phyloP scores from a whole-genome alignment of 2,113 vertebrate genomes.

The Beaufortia kweichowensis region DNA sequence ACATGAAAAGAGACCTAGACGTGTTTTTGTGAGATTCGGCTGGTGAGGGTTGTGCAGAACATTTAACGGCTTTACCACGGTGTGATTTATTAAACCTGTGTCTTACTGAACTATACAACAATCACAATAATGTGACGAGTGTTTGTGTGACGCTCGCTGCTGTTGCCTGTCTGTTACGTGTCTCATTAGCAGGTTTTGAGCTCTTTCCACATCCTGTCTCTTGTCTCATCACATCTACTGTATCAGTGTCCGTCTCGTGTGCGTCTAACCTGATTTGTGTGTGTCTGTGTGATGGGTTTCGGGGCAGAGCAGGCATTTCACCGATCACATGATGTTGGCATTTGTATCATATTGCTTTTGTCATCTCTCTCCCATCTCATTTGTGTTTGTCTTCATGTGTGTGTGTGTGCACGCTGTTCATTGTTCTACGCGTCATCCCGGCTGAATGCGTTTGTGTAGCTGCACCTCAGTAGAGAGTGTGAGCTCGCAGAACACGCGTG shows the following conservation, averaged over 20 bases:
- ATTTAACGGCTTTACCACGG: too few relatives aligned
- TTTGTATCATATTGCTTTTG: conserved; percentile 35
- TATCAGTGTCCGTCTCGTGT: background rate
- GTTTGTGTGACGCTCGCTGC: background rate
- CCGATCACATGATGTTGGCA: background rate
- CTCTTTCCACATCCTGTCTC: background rate
- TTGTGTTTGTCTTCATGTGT: conserved; percentile 63
- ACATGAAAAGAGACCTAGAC: too few relatives aligned
- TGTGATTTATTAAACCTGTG: too few relatives aligned
- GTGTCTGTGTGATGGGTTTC: background rate
- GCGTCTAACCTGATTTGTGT: background rate
- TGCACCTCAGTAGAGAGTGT: conserved; percentile 87
- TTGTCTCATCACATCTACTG: too few relatives aligned
- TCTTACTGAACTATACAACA: too few relatives aligned
- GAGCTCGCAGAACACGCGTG: conserved; percentile 84
- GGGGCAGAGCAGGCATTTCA: background rate
- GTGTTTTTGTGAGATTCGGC: too few relatives aligned
- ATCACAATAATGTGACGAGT: background rate
- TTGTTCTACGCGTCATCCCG: conserved; percentile 6
- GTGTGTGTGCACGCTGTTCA: conserved; percentile 53
- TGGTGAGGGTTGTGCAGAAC: too few relatives aligned
- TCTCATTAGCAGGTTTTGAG: background rate
- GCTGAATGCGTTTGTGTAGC: conserved; percentile 68
- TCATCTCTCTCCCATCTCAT: conserved; percentile 43
- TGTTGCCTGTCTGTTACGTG: background rate